These are phyloP conservation scores for Corythaeola cristata DNA, from an alignment of 2,113 vertebrate genomes.

Conservation along the genomic window DNA sequence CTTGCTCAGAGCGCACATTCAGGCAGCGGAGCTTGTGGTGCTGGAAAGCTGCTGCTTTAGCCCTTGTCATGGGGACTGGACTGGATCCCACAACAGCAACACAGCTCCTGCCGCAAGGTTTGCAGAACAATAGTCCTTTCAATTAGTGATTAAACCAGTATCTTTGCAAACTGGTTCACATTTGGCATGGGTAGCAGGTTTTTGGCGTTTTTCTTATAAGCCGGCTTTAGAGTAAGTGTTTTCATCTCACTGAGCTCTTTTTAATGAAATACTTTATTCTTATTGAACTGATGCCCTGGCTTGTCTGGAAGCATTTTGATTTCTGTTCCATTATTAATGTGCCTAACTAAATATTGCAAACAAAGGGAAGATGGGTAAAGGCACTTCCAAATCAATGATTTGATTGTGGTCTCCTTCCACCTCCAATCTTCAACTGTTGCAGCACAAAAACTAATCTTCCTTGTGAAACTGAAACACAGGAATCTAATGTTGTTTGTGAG, in stretches of 20 bases:
- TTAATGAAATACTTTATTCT: neutral
- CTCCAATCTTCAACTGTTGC: neutral
- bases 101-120: neutral
- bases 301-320: neutral
- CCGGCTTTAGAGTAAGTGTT: neutral
- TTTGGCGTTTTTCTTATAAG: neutral
- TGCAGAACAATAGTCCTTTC: neutral
- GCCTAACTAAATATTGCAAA: neutral
- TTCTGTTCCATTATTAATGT: neutral
- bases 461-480: neutral
- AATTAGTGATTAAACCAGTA: neutral
- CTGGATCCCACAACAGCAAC: neutral
- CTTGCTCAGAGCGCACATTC: neutral
- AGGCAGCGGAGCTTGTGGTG: rapidly evolving
- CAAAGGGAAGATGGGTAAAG: neutral
- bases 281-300: neutral
- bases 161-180: neutral
- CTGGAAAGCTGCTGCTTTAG: neutral
- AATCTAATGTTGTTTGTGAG: neutral
- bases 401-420: neutral
- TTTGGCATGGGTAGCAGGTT: neutral
- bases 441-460: neutral
- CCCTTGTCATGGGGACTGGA: neutral
- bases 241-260: neutral
- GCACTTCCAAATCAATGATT: neutral